Percentiles rank a stretch among this genome's conserved stretches.
These are phyloP conservation scores for Euleptes europaea DNA, from an alignment of 2,113 vertebrate genomes.

Conservation along the genomic window DNA sequence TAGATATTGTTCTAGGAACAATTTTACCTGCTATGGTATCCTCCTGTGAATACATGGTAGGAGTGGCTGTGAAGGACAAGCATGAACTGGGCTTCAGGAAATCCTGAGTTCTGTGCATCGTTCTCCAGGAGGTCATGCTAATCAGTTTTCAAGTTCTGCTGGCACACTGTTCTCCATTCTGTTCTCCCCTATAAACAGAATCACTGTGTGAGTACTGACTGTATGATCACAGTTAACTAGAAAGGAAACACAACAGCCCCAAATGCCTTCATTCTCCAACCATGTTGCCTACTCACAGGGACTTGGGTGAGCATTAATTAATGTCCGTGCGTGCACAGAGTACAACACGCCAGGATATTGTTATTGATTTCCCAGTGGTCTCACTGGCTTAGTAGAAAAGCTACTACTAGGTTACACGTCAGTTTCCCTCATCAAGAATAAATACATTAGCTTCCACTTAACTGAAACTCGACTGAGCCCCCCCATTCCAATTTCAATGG, in stretches of 20 bases:
- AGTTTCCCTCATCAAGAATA: neutral
- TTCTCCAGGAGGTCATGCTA: neutral
- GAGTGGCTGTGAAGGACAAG: neutral
- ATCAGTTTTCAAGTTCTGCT: neutral
- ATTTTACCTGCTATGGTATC: neutral
- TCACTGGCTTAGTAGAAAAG: neutral
- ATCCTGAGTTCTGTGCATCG: neutral
- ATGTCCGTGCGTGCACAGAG: neutral
- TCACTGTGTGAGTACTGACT: neutral
- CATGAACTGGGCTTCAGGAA: neutral
- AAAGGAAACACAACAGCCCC: neutral
- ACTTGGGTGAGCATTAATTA: neutral
- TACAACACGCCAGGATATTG: neutral
- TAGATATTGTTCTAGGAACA: neutral
- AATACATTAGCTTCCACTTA: neutral
- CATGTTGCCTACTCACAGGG: neutral
- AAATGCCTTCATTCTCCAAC: neutral
- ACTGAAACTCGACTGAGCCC: constrained; percentile 36
- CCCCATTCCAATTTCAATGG: constrained; percentile 67
- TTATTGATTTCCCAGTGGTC: neutral
- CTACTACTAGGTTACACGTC: neutral
- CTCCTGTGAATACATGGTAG: neutral
- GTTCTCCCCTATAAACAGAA: neutral
- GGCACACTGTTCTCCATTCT: neutral
- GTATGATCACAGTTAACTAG: neutral